These are phyloP conservation scores for Aviceda subcristata DNA, from an alignment of 2,113 vertebrate species.

Conservation along the genomic window DNA sequence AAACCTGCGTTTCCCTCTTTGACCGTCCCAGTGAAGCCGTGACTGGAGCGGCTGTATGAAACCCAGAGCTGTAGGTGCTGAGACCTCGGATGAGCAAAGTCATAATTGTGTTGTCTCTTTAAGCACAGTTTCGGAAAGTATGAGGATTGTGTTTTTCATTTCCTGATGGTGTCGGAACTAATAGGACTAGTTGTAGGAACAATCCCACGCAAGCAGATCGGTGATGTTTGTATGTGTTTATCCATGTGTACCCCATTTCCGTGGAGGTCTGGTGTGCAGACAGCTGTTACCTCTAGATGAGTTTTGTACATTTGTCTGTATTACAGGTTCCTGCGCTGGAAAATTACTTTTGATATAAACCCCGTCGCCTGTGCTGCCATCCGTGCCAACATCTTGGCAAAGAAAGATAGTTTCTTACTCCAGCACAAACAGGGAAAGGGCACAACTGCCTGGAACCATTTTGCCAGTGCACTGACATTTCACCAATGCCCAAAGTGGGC, in stretches of 20 bases:
- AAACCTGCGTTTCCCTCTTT: background rate
- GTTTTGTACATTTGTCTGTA: background rate
- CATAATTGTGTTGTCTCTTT: background rate
- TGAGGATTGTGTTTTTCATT: background rate
- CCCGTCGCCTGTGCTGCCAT: background rate
- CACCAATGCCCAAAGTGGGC: background rate
- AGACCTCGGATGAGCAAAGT: background rate
- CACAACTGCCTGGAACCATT: background rate
- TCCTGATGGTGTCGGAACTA: background rate
- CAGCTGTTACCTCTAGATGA: background rate
- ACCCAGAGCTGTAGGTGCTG: background rate
- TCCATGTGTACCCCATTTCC: background rate
- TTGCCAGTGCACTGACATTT: background rate
- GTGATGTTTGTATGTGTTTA: background rate
- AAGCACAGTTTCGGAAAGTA: background rate
- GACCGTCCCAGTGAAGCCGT: rapidly evolving
- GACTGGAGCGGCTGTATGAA: background rate
- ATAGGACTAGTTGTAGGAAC: background rate
- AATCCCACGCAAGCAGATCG: background rate
- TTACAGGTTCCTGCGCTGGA: background rate
- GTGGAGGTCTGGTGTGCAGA: background rate
- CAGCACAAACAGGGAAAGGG: background rate
- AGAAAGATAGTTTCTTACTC: background rate
- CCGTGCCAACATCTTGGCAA: background rate
- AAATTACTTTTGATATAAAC: conserved; percentile 6